Percentiles rank a stretch among this genome's conserved stretches.
These are phyloP conservation scores for Galerucella pusilla DNA, from an alignment of 2,888 invertebrate genomes.

Conservation along the genomic window DNA sequence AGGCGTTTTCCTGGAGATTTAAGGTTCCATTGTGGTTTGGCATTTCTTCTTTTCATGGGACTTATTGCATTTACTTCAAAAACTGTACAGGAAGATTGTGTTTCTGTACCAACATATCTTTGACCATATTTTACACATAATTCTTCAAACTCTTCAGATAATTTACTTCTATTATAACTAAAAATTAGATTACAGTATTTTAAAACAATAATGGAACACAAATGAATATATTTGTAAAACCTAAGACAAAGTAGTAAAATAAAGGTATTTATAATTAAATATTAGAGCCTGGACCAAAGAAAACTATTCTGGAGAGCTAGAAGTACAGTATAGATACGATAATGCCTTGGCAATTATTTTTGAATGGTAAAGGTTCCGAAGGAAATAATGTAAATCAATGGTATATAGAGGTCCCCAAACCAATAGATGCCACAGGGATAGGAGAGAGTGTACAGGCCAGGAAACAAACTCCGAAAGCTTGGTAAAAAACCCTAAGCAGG, in stretches of 20 bases:
- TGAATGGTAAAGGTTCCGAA: too few species aligned
- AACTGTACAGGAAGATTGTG: conserved; percentile 74
- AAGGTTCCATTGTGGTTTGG: conserved; percentile 63
- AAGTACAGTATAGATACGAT: too few species aligned
- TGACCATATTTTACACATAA: conserved; percentile 75
- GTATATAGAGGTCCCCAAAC: too few species aligned
- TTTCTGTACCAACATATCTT: conserved; percentile 80
- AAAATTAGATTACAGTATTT: conserved; percentile 46
- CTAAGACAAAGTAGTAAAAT: neutral
- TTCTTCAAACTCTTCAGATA: conserved; percentile 77
- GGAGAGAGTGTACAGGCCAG: too few species aligned
- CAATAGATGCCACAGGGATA: too few species aligned
- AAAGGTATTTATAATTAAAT: too few species aligned
- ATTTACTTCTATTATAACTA: conserved; percentile 78
- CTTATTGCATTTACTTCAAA: conserved; percentile 73
- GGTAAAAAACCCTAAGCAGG: too few species aligned
- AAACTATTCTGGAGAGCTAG: too few species aligned
- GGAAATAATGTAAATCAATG: too few species aligned
- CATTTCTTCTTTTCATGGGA: conserved; percentile 71
- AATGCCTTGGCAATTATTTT: too few species aligned
- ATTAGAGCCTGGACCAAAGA: too few species aligned
- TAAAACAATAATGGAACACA: conserved; percentile 15
- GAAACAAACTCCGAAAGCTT: too few species aligned
- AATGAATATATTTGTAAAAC: neutral
- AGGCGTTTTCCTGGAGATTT: conserved; percentile 81